Percentiles rank a stretch among this genome's conserved stretches.
Conservation (phyloP, 2,888 invertebrate genomes). For the Dicroscelio sp. region DNA sequence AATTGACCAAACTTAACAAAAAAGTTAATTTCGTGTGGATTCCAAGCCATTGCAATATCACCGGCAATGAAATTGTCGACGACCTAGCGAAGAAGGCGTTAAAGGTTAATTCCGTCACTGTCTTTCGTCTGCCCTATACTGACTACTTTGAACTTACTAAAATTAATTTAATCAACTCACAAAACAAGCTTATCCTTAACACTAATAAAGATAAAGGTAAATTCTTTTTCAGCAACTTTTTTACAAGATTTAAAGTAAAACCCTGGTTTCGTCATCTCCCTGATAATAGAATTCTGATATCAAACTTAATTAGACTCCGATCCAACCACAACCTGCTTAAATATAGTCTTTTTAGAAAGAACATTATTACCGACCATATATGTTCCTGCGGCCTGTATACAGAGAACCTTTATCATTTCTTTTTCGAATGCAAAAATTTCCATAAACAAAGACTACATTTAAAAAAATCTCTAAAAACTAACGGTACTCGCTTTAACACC, state of each 20-base stretch:
- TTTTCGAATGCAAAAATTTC: conserved; percentile 50
- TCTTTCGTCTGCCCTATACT: neutral
- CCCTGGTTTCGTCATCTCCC: conserved; percentile 44
- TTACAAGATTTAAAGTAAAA: neutral
- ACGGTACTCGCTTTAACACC: neutral
- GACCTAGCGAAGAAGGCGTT: conserved; percentile 11
- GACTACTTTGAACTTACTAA: neutral
- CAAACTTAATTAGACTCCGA: conserved; percentile 11
- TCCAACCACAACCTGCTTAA: conserved; percentile 32
- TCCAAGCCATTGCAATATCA: conserved; percentile 26
- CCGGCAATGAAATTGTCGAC: conserved; percentile 14
- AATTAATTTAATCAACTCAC: neutral
- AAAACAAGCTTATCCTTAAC: conserved; percentile 20
- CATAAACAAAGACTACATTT: neutral
- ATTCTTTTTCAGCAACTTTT: conserved; percentile 33
- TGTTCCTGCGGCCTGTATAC: conserved; percentile 13
- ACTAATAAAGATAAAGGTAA: neutral
- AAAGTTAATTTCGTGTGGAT: conserved; percentile 23
- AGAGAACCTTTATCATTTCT: conserved; percentile 46
- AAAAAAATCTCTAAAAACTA: neutral
- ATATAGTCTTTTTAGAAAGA: conserved; percentile 37
- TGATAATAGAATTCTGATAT: conserved; percentile 2
- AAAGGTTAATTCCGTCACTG: neutral
- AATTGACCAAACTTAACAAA: too few species aligned
- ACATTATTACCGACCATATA: neutral